phyloP scores from a whole-genome alignment of 2,888 invertebrate genomes.

The Melangyna quadrimaculata region DNA sequence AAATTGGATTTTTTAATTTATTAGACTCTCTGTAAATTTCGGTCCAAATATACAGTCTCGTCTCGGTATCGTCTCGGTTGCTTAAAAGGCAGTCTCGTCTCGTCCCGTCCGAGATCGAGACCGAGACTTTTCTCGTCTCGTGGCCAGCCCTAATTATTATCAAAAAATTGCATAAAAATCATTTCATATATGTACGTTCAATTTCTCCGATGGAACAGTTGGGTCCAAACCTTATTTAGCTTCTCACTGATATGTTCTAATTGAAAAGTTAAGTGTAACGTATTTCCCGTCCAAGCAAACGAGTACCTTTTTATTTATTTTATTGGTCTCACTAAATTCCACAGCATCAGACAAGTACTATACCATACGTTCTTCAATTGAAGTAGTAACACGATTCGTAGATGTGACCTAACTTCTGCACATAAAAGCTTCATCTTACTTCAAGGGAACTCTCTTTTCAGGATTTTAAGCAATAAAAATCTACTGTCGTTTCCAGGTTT shows the following conservation, averaged over 20 bases:
- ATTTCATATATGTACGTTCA: too few relatives aligned
- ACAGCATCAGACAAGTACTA: not conserved
- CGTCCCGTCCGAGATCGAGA: too few relatives aligned
- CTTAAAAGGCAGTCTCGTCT: too few relatives aligned
- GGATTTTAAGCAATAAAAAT: slow-evolving; percentile 38
- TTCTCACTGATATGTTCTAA: not conserved
- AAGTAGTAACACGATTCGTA: not conserved
- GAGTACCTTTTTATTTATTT: not conserved
- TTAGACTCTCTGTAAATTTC: too few relatives aligned
- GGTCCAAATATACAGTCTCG: too few relatives aligned
- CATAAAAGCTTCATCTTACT: not conserved
- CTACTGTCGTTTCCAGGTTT: slow-evolving; percentile 40
- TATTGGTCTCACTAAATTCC: not conserved
- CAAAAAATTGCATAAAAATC: too few relatives aligned
- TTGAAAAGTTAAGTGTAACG: not conserved
- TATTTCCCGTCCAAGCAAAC: not conserved
- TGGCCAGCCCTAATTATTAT: too few relatives aligned
- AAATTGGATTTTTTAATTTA: too few relatives aligned
- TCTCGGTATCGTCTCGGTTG: too few relatives aligned
- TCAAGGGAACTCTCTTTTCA: not conserved
- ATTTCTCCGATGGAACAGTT: too few relatives aligned
- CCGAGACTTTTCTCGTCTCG: too few relatives aligned
- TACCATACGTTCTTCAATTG: not conserved
- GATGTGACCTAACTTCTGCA: not conserved
- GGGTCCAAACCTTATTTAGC: not conserved